Evolutionary conservation across 2,113 vertebrate species (phyloP), one percentile per base, ranked within the genome.

Genomic region (Crypturellus undulatus): DNA sequence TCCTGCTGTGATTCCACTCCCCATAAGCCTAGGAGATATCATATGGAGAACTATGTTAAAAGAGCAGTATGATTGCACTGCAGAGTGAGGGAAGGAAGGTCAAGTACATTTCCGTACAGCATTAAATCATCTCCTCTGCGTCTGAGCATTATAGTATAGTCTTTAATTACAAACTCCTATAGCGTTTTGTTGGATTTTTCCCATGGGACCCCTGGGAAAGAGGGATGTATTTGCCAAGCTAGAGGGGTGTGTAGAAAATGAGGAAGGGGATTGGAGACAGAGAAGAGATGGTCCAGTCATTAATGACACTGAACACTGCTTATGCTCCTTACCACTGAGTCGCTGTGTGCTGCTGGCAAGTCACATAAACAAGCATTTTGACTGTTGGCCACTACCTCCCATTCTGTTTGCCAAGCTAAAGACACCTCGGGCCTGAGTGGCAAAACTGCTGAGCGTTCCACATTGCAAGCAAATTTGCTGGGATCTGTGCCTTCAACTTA

Each of bases 331-430:
- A 8, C 76, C 38, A 78, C 79, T 78, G 87, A 82, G 58, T 43
- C 64, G 89, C 93, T 94, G 68, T 87, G 70, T 94, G 45, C 63
- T 92, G 79, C 79, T 94, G 94, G 94, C 92, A 96, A 93, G 62
- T 51, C 75, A 73, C 84, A 92, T 89, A 94, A 95, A 89, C 72
- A 87, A 91, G 75, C 87, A 68, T 83, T 96, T 95, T 92, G 84
- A 83, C 54, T 73, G 54, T 80, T 95, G 96, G 94, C 91, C 64
- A 83, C 51, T 68, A 67, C 9, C 25, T 91, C 90, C 76, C 21
- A 1, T 85, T 90, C 56, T 87, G 5, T 79, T 96, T 94, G 92
- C 91, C 95, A 95, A 77, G 69, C 90, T 56, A 36, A 0, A 18
- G 95, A 90, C 82, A 81, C 88, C 83, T 90, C 79, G 79, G 79